phyloP scores from a whole-genome alignment of 2,113 vertebrate species.

The Thunnus maccoyii region DNA sequence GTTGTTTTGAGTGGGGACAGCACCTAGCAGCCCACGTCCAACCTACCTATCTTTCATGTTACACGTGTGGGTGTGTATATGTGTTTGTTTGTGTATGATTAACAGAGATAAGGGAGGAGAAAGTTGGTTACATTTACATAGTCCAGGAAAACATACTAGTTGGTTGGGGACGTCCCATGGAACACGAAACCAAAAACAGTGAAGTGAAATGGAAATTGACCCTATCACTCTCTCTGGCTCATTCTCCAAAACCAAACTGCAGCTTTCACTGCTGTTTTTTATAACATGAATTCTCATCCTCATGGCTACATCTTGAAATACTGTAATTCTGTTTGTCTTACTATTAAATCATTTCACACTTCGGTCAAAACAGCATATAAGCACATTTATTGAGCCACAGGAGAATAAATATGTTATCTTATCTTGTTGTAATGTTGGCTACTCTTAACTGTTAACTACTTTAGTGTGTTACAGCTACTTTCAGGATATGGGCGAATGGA shows the following conservation, averaged over 20 bases:
- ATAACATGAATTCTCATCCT: background rate
- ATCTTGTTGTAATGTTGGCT: too few species aligned
- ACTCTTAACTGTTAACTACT: too few species aligned
- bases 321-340: background rate
- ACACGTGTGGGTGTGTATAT: constrained; percentile 7
- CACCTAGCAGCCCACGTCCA: constrained; percentile 45
- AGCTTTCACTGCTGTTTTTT: constrained; percentile 52
- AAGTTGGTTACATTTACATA: constrained; percentile 54
- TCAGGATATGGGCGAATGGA: too few species aligned
- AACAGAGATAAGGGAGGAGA: constrained; percentile 42
- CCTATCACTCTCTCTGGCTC: constrained; percentile 16
- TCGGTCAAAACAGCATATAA: background rate
- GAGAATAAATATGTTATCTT: too few species aligned
- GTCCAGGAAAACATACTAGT: constrained; percentile 55
- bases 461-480: too few species aligned
- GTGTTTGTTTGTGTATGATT: background rate
- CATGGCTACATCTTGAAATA: constrained; percentile 3
- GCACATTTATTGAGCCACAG: too few species aligned
- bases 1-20: constrained; percentile 56
- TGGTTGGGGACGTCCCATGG: constrained; percentile 68
- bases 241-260: constrained; percentile 3
- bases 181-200: constrained; percentile 62
- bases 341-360: background rate
- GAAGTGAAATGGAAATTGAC: constrained; percentile 61
- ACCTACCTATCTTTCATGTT: constrained; percentile 16